phyloP scores from a whole-genome alignment of 2,888 invertebrate species.

The Coelogynopora nodosa region DNA sequence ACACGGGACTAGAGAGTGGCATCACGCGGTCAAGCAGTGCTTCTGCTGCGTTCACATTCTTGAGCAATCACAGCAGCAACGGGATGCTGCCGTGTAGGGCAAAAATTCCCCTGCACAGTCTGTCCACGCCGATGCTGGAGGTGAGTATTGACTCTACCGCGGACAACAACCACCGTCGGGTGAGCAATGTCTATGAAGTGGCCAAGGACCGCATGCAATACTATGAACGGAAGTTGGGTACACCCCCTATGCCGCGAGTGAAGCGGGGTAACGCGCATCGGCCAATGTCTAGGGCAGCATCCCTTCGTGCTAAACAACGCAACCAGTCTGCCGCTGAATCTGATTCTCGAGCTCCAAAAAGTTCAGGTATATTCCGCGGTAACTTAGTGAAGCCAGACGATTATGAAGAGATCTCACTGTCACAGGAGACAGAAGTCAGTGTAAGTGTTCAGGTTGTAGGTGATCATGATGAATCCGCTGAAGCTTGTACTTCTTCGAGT shows the following conservation, averaged over 20 bases:
- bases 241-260: neutral
- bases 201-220: neutral
- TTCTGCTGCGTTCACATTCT: neutral
- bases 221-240: conserved; percentile 42
- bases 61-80: neutral
- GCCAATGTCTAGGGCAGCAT: neutral
- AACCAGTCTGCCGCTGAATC: neutral
- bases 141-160: conserved; percentile 25
- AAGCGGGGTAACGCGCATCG: neutral
- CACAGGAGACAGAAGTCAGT: too few relatives aligned
- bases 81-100: neutral
- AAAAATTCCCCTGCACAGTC: conserved; percentile 37
- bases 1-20: neutral
- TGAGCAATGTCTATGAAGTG: neutral
- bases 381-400: neutral
- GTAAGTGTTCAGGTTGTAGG: neutral
- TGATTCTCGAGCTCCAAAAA: neutral
- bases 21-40: neutral
- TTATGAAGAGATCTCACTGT: neutral
- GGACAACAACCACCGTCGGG: conserved; percentile 35
- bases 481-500: neutral
- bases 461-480: neutral
- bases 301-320: neutral
- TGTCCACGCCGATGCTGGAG: conserved; percentile 7
- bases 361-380: neutral